These are phyloP conservation scores for Hypotaenidia philippensis DNA, from an alignment of 2,797 vertebrate species.

Conservation along the genomic window DNA sequence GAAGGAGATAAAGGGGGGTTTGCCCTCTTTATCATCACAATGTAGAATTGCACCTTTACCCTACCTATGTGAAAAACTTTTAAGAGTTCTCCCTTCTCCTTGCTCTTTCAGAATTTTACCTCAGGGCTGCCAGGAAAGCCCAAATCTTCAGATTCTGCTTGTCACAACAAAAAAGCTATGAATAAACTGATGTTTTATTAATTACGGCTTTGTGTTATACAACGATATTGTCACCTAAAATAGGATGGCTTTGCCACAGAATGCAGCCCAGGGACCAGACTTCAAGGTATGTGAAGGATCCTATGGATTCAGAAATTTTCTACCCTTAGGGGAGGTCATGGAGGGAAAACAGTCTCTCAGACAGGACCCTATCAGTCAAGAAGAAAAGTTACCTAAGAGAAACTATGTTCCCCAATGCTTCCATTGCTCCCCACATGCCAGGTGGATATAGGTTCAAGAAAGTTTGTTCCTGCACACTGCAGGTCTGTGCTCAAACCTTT, in stretches of 20 bases:
- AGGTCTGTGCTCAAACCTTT: background rate
- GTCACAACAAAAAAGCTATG: background rate
- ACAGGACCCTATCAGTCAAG: background rate
- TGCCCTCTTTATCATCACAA: background rate
- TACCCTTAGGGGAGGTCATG: background rate
- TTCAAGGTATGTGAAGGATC: background rate
- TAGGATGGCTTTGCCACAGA: background rate
- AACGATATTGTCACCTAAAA: background rate
- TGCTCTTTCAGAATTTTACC: background rate
- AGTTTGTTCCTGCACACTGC: background rate
- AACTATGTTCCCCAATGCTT: background rate
- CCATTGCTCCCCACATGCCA: background rate
- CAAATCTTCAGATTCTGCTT: background rate
- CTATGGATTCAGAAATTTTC: background rate
- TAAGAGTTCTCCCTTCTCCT: background rate
- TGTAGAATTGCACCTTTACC: background rate
- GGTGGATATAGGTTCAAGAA: background rate
- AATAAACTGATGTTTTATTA: background rate
- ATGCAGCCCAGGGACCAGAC: background rate
- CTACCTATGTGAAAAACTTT: background rate
- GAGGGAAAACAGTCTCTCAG: background rate
- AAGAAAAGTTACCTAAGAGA: background rate
- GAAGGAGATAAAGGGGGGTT: fast-evolving
- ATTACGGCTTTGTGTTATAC: background rate
- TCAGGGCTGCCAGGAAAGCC: background rate